Evolutionary conservation across 2,113 vertebrate species (phyloP).

Genomic region (Mystacornis crossleyi): DNA sequence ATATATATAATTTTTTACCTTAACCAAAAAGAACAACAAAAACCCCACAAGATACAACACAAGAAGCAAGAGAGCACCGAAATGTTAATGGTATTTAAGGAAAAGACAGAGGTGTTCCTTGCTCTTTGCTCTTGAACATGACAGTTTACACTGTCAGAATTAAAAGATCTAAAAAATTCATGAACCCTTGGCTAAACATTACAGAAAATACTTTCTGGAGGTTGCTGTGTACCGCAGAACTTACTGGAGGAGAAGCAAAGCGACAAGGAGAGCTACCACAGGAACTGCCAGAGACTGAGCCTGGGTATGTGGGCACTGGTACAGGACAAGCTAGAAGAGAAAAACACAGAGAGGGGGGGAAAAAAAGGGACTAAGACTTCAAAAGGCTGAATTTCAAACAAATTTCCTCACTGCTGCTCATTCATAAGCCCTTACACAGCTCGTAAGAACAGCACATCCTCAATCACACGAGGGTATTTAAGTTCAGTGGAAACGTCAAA

Average conservation of each 20-base stretch:
- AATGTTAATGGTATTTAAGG: background rate
- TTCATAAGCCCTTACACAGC: background rate
- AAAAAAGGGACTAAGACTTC: background rate
- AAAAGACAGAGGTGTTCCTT: background rate
- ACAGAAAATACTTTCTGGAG: background rate
- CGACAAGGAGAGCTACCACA: constrained; percentile 90
- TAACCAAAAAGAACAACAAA: background rate
- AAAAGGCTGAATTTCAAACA: background rate
- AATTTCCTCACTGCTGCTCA: background rate
- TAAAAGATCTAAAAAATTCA: background rate
- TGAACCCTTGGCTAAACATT: background rate
- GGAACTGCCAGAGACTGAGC: constrained; percentile 84
- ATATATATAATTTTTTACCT: background rate
- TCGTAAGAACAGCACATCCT: background rate
- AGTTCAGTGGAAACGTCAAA: background rate
- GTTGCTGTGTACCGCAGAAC: constrained; percentile 53
- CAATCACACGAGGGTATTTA: background rate
- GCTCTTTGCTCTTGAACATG: background rate
- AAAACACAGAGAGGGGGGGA: background rate
- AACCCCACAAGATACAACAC: background rate
- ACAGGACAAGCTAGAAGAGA: constrained; percentile 86
- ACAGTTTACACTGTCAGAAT: background rate
- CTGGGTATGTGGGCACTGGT: constrained; percentile 85
- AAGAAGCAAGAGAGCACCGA: background rate
- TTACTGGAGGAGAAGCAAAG: constrained; percentile 94